phyloP scores from a whole-genome alignment of 1,140 invertebrate genomes.

The Bombus fervidus region DNA sequence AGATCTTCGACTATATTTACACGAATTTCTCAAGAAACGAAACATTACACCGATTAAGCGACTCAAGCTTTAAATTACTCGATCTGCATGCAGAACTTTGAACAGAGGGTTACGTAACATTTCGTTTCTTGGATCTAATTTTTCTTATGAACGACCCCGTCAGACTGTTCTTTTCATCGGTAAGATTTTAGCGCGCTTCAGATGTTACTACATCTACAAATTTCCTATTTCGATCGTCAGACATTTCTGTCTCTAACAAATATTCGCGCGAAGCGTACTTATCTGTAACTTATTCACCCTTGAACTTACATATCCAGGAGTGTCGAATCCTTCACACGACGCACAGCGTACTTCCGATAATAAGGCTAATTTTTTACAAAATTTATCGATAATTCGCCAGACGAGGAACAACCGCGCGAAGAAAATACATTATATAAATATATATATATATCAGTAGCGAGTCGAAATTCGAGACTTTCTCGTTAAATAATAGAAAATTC shows the following conservation, averaged over 20 bases:
- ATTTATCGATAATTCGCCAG: not conserved
- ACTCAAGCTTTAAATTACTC: not conserved
- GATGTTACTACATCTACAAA: not conserved
- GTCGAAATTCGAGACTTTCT: not conserved
- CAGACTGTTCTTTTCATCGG: not conserved
- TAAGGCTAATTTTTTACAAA: slow-evolving; percentile 35
- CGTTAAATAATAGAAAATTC: no score
- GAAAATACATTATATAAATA: not conserved
- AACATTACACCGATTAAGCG: not conserved
- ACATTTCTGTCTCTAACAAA: not conserved
- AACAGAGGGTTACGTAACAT: not conserved
- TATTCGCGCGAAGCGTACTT: no score
- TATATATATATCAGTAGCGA: slow-evolving; percentile 32
- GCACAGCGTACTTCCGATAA: slow-evolving; percentile 27
- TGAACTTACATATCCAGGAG: slow-evolving; percentile 34
- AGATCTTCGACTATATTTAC: slow-evolving; percentile 6
- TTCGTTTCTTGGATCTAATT: not conserved
- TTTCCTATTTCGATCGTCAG: not conserved
- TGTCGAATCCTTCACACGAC: slow-evolving; percentile 14
- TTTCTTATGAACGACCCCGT: not conserved
- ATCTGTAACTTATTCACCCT: not conserved
- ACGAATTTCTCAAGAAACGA: not conserved
- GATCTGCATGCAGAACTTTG: not conserved
- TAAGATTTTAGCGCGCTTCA: not conserved
- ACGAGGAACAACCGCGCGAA: not conserved